These are phyloP conservation scores for Propithecus deckenii DNA, from an alignment of 2,797 vertebrate genomes.

Conservation along the genomic window DNA sequence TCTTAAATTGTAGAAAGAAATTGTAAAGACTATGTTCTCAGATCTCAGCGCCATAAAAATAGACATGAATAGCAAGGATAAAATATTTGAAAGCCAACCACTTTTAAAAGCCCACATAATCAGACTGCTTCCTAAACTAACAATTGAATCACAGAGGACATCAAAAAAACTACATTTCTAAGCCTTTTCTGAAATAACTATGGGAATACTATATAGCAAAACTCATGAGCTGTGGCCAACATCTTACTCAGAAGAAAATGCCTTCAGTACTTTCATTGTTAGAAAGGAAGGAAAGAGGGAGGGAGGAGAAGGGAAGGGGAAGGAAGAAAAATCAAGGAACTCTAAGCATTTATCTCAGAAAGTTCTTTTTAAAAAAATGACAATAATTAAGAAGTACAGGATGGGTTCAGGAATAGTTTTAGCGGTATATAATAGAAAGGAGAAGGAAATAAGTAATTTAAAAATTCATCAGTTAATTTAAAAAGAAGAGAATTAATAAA, in stretches of 20 bases:
- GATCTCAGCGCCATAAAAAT: slow-evolving; percentile 29
- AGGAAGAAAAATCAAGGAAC: background rate
- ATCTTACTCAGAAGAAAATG: background rate
- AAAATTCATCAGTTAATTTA: background rate
- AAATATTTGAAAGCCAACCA: background rate
- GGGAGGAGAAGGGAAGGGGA: background rate
- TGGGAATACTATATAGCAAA: background rate
- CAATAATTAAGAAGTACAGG: background rate
- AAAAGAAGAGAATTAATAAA: background rate
- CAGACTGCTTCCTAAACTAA: slow-evolving; percentile 1
- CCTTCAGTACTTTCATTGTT: background rate
- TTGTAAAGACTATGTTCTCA: background rate
- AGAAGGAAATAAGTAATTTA: background rate
- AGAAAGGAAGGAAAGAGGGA: background rate
- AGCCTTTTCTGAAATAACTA: background rate
- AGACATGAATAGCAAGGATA: background rate
- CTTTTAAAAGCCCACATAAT: slow-evolving; percentile 42
- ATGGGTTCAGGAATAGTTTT: background rate
- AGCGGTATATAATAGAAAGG: background rate
- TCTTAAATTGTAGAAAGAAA: slow-evolving; percentile 17
- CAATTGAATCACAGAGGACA: background rate
- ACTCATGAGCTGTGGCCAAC: background rate
- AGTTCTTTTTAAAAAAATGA: background rate
- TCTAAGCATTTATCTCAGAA: background rate
- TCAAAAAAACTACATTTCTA: background rate